Conservation (phyloP, 2,113 vertebrate species). For the Meleagris gallopavo region DNA sequence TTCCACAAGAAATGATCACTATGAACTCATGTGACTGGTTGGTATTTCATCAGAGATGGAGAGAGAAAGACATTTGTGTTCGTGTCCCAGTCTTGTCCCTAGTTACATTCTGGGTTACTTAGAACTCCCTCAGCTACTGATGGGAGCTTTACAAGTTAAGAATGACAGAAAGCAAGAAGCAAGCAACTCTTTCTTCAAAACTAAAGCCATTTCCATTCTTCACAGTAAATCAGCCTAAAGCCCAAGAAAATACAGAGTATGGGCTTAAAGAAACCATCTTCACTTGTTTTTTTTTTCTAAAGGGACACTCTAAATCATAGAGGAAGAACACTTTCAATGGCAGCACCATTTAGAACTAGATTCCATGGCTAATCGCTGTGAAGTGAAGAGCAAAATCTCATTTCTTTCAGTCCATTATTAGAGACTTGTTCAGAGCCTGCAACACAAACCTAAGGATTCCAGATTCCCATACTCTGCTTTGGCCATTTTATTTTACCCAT, state of each 20-base stretch:
- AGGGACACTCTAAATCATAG: rapidly evolving
- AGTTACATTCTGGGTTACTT: neutral
- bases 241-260: neutral
- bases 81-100: neutral
- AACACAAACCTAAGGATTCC: neutral
- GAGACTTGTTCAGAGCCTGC: neutral
- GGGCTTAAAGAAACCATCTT: neutral
- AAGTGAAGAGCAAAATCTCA: neutral
- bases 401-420: neutral
- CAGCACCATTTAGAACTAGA: neutral
- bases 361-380: neutral
- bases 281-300: neutral
- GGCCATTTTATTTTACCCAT: neutral
- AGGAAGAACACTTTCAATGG: neutral
- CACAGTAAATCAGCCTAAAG: neutral
- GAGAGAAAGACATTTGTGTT: neutral
- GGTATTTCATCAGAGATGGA: neutral
- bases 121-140: neutral
- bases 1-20: neutral
- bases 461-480: neutral
- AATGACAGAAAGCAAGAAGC: neutral
- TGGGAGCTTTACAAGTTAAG: neutral
- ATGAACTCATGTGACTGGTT: neutral
- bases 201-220: neutral
- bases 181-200: neutral